Evolutionary conservation across 2,113 vertebrate species (phyloP).

Genomic region (Chaenocephalus aceratus): DNA sequence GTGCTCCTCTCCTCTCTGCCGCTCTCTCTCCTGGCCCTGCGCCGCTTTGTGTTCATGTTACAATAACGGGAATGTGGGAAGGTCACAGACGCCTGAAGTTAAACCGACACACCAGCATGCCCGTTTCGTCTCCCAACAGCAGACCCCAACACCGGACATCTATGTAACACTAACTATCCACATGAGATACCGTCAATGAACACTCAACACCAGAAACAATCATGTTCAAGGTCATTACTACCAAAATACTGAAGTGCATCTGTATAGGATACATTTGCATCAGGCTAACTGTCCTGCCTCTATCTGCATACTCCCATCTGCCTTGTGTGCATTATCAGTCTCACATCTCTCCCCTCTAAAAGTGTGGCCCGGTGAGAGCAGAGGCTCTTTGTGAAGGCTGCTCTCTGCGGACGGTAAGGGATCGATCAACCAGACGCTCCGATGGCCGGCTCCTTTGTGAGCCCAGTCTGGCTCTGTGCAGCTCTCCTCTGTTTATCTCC

Average conservation of each 20-base stretch:
- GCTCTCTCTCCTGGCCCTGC: conserved; percentile 49
- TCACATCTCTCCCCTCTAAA: conserved; percentile 72
- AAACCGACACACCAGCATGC: conserved; percentile 51
- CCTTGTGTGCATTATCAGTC: conserved; percentile 72
- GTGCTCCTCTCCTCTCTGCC: conserved; percentile 49
- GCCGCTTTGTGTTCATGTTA: conserved; percentile 82
- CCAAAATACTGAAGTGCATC: conserved; percentile 36
- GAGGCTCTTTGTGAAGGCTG: conserved; percentile 73
- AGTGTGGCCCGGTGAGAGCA: conserved; percentile 62
- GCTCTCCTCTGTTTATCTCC: conserved; percentile 82
- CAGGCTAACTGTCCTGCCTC: conserved; percentile 53
- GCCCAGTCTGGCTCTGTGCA: conserved; percentile 72
- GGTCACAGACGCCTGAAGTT: conserved; percentile 84
- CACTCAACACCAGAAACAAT: conserved; percentile 29
- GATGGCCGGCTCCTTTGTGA: conserved; percentile 80
- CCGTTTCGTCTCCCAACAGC: conserved; percentile 67
- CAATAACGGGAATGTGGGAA: conserved; percentile 84
- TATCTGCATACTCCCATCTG: conserved; percentile 72
- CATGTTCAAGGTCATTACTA: conserved; percentile 62
- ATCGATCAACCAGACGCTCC: conserved; percentile 80
- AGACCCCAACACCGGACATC: conserved; percentile 52
- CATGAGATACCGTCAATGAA: conserved; percentile 49
- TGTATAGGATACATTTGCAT: conserved; percentile 35
- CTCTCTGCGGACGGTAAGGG: conserved; percentile 73
- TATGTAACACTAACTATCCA: conserved; percentile 66